Base-by-base conservation (phyloP, 2,113 vertebrate species). In the Pandion haliaetus region DNA sequence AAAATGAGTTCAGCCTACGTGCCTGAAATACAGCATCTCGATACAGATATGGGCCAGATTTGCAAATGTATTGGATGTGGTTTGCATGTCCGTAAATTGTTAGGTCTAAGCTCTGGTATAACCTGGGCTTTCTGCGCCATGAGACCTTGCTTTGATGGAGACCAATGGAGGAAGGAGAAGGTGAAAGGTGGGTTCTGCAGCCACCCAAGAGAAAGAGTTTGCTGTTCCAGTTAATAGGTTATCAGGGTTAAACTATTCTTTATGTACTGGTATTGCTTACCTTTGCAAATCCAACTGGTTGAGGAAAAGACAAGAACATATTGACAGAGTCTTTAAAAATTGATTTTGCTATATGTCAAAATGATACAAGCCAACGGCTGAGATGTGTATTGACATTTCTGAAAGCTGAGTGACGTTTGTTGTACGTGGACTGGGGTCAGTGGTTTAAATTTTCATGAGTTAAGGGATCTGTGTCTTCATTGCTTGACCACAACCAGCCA, bases 331-430 rank as follows among this genome's bases (percentile, higher is more conserved):
- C 59, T 70, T 32, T 44, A 26, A 50, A 74, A 47, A 32, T 1
- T 14, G 23, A 11, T 69, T 65, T 87, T 73, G 1, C 49, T 57
- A 0, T 8, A 10, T 7, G 9, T 42, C 42, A 31, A 17, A 73
- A 38, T 3, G 3, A 9, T 9, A 14, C 4, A 5, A 65, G 49
- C 63, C 86, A 52, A 14, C 2, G 0, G 28, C 52, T 66, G 47
- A 42, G 44, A 10, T 9, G 10, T 14, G 8, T 15, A 6, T 9
- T 20, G 69, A 7, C 0, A 3, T n/a, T 78, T 74, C 47, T 71
- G 77, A 58, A 82, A 50, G 69, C 26, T 31, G 21, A 3, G 4
- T 5, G 42, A 19, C 1, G 0, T 5, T 9, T 1, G 0, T 1
- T 6, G 45, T 63, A 18, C 9, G 0, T 7, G 50, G 25, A 25